Base-by-base conservation (phyloP, 2,888 invertebrate species). In the Drosophila neoperkinsi region DNA sequence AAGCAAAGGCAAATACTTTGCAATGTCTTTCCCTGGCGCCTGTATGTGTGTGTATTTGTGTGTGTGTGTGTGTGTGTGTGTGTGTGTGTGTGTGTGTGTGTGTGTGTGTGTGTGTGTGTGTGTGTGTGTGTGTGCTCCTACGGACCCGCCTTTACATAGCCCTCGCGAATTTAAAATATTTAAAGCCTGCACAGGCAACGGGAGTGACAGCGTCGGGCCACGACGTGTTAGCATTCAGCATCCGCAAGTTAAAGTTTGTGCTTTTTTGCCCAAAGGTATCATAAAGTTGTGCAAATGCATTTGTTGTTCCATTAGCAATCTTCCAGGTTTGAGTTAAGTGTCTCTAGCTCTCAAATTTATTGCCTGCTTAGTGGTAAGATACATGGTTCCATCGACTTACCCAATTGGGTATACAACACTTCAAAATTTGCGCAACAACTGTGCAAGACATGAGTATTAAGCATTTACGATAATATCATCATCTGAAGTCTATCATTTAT, bases 91-190 rank as follows among this genome's bases (percentile, higher is more conserved):
- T n/a, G 21, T 56, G 38, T 28, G 28, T 25, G 30, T 21, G 28
- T 57, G 34, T 61, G 52, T 25, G 34, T 30, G 41, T n/a, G 25
- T 57, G 38, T 11, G 13, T 34, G 11, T 11, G 33, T 33, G 46
- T 38, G 51, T 55, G 52, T 28, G 31, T 30, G 43, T n/a, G 21
- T 56, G 38, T 28, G 28, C 11, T 51, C 16, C 7, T 7, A 36
- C 7, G 7, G 11, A 16, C 16, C 36, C 1, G 18, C 36, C 18
- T 38, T 18, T 46, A 9, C 63, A 63, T 33, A 67, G 61, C 53
- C 71, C 51, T 58, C 53, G 38, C 49, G 63, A 69, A 72, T 75
- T 79, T 79, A 31, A 66, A 77, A 83, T 84, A 84, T 82, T 84
- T 77, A 52, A 68, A 61, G 80, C 68, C 76, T 50, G 62, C 49